Evolutionary conservation across 1,140 invertebrate species (phyloP).

Genomic region (Teleogryllus occipitalis): DNA sequence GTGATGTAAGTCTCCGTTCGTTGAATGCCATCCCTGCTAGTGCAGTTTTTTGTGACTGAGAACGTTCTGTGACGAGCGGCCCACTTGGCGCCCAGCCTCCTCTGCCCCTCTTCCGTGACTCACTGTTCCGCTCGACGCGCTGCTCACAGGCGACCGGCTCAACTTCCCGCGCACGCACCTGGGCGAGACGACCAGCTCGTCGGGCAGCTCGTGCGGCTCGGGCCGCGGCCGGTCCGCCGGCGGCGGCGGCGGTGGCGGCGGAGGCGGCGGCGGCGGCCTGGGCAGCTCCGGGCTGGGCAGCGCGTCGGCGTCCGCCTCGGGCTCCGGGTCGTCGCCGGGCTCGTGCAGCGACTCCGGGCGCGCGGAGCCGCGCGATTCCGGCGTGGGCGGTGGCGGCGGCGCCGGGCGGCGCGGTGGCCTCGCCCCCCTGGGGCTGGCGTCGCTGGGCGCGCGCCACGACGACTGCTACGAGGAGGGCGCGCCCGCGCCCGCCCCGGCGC

Average conservation of each 20-base stretch:
- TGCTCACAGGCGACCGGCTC: slow-evolving; percentile 40
- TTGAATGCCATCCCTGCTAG: no score
- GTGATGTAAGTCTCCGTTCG: no score
- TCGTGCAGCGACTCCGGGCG: slow-evolving; percentile 20
- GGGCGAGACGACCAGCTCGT: slow-evolving; percentile 23
- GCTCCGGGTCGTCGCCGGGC: slow-evolving; percentile 18
- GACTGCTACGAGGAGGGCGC: slow-evolving; percentile 21
- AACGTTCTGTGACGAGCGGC: no score
- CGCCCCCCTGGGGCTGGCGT: neutral
- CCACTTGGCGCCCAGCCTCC: no score
- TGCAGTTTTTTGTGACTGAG: no score
- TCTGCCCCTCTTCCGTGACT: no score
- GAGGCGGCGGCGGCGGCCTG: neutral
- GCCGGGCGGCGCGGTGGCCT: slow-evolving; percentile 30
- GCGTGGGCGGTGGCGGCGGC: slow-evolving; percentile 28
- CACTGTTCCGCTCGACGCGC: no score
- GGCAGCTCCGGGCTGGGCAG: slow-evolving; percentile 10
- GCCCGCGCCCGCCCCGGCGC: no score
- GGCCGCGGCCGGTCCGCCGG: slow-evolving; percentile 1
- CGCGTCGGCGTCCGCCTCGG: neutral
- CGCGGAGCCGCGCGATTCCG: slow-evolving; percentile 9
- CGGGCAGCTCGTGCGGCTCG: slow-evolving; percentile 21
- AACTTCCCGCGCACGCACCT: slow-evolving; percentile 35
- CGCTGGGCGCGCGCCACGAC: slow-evolving; percentile 33
- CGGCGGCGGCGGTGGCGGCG: slow-evolving; percentile 9